Percentiles rank a stretch among this genome's conserved stretches.
These are phyloP conservation scores for Morphnarchus princeps DNA, from an alignment of 2,113 vertebrate genomes.

Conservation along the genomic window DNA sequence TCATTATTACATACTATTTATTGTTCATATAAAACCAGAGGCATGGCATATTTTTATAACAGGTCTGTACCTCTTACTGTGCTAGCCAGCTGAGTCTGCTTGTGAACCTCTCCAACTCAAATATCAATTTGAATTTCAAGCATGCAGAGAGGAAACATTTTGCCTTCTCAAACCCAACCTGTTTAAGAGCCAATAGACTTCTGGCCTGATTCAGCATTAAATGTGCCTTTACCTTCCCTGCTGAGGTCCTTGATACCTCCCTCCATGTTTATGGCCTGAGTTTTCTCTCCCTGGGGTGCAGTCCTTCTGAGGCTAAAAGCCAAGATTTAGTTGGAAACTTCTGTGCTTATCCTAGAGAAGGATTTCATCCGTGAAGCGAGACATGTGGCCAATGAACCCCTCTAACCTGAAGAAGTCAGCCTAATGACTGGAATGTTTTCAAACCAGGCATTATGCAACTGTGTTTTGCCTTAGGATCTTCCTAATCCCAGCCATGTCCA, in stretches of 20 bases:
- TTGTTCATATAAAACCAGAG: not conserved
- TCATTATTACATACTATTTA: not conserved
- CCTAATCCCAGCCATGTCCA: not conserved
- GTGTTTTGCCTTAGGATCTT: not conserved
- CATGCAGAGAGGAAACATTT: not conserved
- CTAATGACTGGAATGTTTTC: not conserved
- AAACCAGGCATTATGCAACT: not conserved
- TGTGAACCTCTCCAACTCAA: not conserved
- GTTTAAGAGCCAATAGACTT: not conserved
- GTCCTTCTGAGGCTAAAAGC: not conserved
- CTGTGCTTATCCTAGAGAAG: not conserved
- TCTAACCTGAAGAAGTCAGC: not conserved
- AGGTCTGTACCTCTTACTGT: not conserved
- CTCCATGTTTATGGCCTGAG: not conserved
- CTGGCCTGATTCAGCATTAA: not conserved
- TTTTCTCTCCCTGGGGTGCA: not conserved
- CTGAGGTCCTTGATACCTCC: not conserved
- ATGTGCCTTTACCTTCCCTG: not conserved
- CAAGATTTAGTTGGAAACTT: not conserved
- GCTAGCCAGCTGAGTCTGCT: not conserved
- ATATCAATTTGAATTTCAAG: constrained; percentile 26
- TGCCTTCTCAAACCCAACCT: not conserved
- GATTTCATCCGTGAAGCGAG: not conserved
- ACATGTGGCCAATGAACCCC: accelerated
- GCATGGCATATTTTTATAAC: not conserved